Evolutionary conservation across 2,888 invertebrate genomes (phyloP).

Genomic region (Epsilonema sp.): DNA sequence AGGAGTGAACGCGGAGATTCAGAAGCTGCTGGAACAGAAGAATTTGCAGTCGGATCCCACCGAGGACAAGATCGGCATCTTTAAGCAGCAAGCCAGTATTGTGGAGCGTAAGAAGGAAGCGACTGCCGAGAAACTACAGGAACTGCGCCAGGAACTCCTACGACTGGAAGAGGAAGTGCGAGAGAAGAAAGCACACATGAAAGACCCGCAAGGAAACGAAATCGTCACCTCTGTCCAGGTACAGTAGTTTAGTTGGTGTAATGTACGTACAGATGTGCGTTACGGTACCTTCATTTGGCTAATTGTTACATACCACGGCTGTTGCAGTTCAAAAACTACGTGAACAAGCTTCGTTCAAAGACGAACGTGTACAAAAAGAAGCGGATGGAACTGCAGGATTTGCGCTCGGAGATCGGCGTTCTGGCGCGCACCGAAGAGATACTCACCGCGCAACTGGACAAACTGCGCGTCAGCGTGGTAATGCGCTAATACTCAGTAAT

Average conservation of each 20-base stretch:
- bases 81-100: conserved; percentile 44
- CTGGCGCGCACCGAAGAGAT: conserved; percentile 54
- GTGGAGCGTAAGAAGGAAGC: conserved; percentile 58
- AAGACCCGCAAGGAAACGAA: conserved; percentile 42
- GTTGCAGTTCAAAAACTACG: conserved; percentile 54
- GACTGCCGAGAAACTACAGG: conserved; percentile 48
- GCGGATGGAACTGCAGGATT: conserved; percentile 49
- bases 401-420: conserved; percentile 55
- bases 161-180: conserved; percentile 43
- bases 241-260: background rate
- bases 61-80: conserved; percentile 56
- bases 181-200: conserved; percentile 34
- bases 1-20: conserved; percentile 42
- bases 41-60: conserved; percentile 43
- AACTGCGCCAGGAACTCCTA: conserved; percentile 43
- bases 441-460: conserved; percentile 38
- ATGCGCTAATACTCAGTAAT: too few species aligned
- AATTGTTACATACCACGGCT: too few species aligned
- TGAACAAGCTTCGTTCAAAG: conserved; percentile 55
- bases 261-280: background rate
- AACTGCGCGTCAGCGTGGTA: conserved; percentile 39
- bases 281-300: too few species aligned
- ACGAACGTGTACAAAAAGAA: conserved; percentile 61
- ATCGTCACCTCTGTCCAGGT: conserved; percentile 15
- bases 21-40: conserved; percentile 49